A percentile compares a stretch with the other conserved stretches of the same genome.
These are phyloP conservation scores for Caenorhabditis plicata DNA, from an alignment of 2,888 invertebrate species.

Conservation along the genomic window DNA sequence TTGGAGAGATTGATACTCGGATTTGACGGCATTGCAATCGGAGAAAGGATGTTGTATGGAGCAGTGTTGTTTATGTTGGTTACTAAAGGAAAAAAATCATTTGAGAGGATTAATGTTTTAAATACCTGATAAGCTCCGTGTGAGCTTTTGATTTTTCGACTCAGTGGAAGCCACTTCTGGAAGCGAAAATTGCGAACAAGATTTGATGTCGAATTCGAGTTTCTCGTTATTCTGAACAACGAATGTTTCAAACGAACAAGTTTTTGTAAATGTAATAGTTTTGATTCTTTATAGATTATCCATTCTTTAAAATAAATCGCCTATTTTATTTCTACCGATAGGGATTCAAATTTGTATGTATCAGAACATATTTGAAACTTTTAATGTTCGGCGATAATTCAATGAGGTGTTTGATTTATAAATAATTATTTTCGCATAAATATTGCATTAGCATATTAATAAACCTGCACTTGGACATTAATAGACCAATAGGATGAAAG, in stretches of 20 bases:
- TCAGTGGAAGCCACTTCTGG: conserved; percentile 33
- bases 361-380: neutral
- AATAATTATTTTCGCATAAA: no score
- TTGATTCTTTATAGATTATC: no score
- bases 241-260: neutral
- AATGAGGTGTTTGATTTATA: no score
- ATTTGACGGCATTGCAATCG: neutral
- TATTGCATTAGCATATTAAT: no score
- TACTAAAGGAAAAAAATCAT: conserved; percentile 3
- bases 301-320: no score
- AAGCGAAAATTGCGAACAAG: conserved; percentile 34
- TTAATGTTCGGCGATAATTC: no score
- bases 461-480: conserved; percentile 44
- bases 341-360: neutral
- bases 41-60: neutral
- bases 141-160: conserved; percentile 9
- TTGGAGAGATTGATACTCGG: conserved; percentile 11
- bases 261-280: no score
- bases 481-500: conserved; percentile 46
- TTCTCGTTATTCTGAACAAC: conserved; percentile 33
- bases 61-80: conserved; percentile 9
- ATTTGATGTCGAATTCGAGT: conserved; percentile 29
- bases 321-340: no score
- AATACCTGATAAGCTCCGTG: conserved; percentile 37
- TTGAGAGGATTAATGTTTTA: neutral